Evolutionary conservation across 2,797 vertebrate species (phyloP), one percentile per base, ranked within the genome.

Genomic region (Paedocypris micromegethes): DNA sequence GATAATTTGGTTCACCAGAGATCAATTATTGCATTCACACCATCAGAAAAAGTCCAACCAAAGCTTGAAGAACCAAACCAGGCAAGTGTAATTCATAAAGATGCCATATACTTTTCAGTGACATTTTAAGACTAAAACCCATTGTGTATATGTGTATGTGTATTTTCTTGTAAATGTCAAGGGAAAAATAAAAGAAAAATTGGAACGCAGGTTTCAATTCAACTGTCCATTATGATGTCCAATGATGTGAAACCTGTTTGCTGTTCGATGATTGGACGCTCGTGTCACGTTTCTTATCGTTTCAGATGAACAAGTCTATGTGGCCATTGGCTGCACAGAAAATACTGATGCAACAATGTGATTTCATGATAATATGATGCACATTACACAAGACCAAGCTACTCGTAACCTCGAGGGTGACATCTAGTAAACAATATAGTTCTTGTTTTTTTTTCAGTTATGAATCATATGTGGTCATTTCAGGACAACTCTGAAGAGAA

Each of bases 111-210:
- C 23, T 23, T 23, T 23, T 23, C 23, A 23, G 23, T 23, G 23
- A 23, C 23, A 23, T 23, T 23, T 23, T 23, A 43, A 60, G 4
- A 38, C 45, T 45, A 67, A 77, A 79, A 66, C 66, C 5, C 39
- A 9, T 59, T 54, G 64, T 52, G 52, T 53, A 51, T 72, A 69
- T n/a, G 58, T 48, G 4, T 41, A 54, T 7, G 43, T 44, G n/a
- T 54, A 46, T 69, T 40, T 71, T 49, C 67, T 76, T 84, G 64
- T 77, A 86, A 90, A 88, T 87, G 85, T 87, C 87, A 89, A 77
- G 64, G 77, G 80, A 82, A 79, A 76, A 70, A 64, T 38, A 45
- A 74, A 75, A 57, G 44, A 66, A 81, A 87, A 85, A 23, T 23
- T 85, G 80, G 82, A 83, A 85, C 75, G 41, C 73, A 73, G 70